phyloP scores from a whole-genome alignment of 1,140 invertebrate species.

The Musca domestica region DNA sequence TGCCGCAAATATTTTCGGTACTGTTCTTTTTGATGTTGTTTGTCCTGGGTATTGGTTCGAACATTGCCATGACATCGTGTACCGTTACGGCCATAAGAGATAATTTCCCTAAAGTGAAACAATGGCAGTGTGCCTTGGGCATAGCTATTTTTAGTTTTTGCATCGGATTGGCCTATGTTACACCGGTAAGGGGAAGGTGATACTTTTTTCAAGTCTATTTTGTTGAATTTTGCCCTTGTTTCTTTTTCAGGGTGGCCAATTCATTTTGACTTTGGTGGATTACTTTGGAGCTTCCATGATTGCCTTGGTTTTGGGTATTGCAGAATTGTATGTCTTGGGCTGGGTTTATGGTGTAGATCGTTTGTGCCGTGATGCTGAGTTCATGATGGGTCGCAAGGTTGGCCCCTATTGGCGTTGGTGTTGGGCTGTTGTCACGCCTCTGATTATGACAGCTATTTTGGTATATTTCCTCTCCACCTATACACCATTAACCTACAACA shows the following conservation, averaged over 20 bases:
- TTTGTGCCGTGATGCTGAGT: slow-evolving; percentile 63
- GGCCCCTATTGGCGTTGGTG: slow-evolving; percentile 77
- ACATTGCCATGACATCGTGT: slow-evolving; percentile 65
- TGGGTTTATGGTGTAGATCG: slow-evolving; percentile 73
- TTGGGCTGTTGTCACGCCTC: slow-evolving; percentile 75
- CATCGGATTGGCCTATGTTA: slow-evolving; percentile 70
- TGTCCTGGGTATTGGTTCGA: slow-evolving; percentile 75
- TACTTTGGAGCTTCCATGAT: slow-evolving; percentile 73
- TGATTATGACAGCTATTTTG: slow-evolving; percentile 66
- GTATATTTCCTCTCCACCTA: slow-evolving; percentile 63
- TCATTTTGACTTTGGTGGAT: slow-evolving; percentile 75
- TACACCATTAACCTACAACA: slow-evolving; percentile 57
- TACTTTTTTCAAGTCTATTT: background rate
- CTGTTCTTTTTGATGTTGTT: slow-evolving; percentile 89
- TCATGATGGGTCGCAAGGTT: slow-evolving; percentile 70
- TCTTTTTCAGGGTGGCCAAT: slow-evolving; percentile 72
- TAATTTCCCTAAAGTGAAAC: slow-evolving; percentile 63
- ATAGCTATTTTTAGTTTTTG: slow-evolving; percentile 63
- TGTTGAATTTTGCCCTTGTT: background rate
- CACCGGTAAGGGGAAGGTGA: slow-evolving; percentile 61
- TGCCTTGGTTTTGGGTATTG: slow-evolving; percentile 65
- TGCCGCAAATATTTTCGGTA: slow-evolving; percentile 83
- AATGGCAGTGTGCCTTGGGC: slow-evolving; percentile 59
- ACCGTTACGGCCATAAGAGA: slow-evolving; percentile 71
- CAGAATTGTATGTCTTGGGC: slow-evolving; percentile 63